phyloP scores from a whole-genome alignment of 2,797 vertebrate species.

The Acanthurus leucopareius region DNA sequence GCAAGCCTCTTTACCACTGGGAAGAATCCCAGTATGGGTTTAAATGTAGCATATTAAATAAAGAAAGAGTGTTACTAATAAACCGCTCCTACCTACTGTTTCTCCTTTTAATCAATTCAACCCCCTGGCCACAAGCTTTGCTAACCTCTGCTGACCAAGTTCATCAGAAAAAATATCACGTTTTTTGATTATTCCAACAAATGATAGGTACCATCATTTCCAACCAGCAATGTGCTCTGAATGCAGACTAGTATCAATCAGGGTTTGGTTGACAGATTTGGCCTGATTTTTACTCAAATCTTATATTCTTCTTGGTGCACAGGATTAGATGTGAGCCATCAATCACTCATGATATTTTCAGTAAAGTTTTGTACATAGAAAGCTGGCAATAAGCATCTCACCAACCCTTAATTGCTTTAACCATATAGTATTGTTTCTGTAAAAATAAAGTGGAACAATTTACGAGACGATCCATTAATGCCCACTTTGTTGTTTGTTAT shows the following conservation, averaged over 20 bases:
- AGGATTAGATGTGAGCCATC: constrained; percentile 31
- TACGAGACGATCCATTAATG: constrained; percentile 16
- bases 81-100: background rate
- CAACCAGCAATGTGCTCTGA: constrained; percentile 4
- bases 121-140: background rate
- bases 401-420: background rate
- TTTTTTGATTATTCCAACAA: background rate
- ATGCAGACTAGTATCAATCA: background rate
- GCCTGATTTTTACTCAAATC: background rate
- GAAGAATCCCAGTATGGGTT: background rate
- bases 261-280: background rate
- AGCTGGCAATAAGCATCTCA: background rate
- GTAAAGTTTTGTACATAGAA: background rate
- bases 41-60: background rate
- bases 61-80: background rate
- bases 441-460: constrained; percentile 11
- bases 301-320: background rate
- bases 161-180: background rate
- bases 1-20: background rate
- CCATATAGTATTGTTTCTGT: constrained; percentile 7
- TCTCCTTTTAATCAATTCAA: constrained; percentile 1
- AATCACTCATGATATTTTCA: constrained; percentile 42
- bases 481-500: constrained; percentile 22
- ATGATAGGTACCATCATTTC: background rate
- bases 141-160: background rate